These are phyloP conservation scores for Onychostoma macrolepis DNA, from an alignment of 2,113 vertebrate species.

Conservation along the genomic window DNA sequence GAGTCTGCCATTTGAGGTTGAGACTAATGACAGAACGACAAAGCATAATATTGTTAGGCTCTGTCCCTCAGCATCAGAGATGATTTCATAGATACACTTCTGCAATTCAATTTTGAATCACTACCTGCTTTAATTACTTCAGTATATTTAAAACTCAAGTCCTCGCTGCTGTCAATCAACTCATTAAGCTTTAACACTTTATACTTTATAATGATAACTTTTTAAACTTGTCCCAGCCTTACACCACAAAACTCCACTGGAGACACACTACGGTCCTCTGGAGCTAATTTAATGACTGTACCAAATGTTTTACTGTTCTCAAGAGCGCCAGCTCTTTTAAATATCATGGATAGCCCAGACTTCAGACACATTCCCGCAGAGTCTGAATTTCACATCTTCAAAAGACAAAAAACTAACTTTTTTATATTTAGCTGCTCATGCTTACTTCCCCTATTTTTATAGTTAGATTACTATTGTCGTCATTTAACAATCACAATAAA, in stretches of 20 bases:
- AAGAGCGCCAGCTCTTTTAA: background rate
- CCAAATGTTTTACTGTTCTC: background rate
- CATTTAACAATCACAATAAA: background rate
- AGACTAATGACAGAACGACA: background rate
- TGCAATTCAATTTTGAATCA: background rate
- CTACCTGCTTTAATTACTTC: background rate
- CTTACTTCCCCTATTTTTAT: background rate
- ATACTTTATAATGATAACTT: background rate
- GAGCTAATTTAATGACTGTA: constrained; percentile 11
- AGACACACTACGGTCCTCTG: background rate
- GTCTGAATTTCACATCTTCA: background rate
- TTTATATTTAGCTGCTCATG: background rate
- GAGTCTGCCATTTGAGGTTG: background rate
- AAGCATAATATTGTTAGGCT: background rate
- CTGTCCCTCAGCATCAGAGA: background rate
- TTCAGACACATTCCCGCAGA: background rate
- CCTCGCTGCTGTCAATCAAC: background rate
- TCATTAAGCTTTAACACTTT: background rate
- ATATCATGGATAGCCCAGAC: background rate
- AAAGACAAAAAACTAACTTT: background rate
- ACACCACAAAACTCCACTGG: background rate
- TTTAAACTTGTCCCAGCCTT: background rate
- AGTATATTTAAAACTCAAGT: background rate
- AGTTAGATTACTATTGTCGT: background rate
- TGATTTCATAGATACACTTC: background rate